Conservation (phyloP, 2,888 invertebrate genomes). For the Agonopterix heracliana region DNA sequence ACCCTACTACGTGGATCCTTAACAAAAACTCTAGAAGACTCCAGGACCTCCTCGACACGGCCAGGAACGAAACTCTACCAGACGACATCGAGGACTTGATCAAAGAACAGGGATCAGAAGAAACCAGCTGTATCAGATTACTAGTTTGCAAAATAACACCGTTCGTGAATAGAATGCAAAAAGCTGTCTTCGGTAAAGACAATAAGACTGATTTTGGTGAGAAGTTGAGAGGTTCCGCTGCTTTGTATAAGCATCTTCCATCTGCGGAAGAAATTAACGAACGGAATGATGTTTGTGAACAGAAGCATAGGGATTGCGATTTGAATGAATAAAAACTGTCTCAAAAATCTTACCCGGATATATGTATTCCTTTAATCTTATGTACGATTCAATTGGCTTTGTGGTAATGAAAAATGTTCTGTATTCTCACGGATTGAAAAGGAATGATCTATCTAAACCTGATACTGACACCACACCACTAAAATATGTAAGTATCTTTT, state of each 20-base stretch:
- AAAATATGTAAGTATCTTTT: no score
- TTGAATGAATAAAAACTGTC: constrained; percentile 37
- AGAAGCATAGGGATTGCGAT: constrained; percentile 70
- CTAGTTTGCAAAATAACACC: constrained; percentile 87
- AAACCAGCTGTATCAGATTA: constrained; percentile 82
- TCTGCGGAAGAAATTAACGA: constrained; percentile 74
- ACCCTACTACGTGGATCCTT: constrained; percentile 74
- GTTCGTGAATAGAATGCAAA: constrained; percentile 85
- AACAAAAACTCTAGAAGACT: constrained; percentile 77
- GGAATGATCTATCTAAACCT: no score
- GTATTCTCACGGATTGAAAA: no score
- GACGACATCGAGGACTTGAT: constrained; percentile 78
- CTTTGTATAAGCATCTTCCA: constrained; percentile 79
- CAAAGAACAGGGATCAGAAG: constrained; percentile 68
- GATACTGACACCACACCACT: no score
- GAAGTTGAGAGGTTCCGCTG: constrained; percentile 43
- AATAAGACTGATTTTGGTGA: constrained; percentile 34
- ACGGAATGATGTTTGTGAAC: constrained; percentile 79
- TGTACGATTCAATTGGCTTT: no score
- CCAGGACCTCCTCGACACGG: constrained; percentile 73
- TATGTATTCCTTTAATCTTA: no score
- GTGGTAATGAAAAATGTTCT: no score
- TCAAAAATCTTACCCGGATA: no score
- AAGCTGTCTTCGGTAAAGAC: constrained; percentile 72
- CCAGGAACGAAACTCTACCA: constrained; percentile 78